Evolutionary conservation across 2,888 invertebrate species (phyloP).

Genomic region (Tinea pellionella): DNA sequence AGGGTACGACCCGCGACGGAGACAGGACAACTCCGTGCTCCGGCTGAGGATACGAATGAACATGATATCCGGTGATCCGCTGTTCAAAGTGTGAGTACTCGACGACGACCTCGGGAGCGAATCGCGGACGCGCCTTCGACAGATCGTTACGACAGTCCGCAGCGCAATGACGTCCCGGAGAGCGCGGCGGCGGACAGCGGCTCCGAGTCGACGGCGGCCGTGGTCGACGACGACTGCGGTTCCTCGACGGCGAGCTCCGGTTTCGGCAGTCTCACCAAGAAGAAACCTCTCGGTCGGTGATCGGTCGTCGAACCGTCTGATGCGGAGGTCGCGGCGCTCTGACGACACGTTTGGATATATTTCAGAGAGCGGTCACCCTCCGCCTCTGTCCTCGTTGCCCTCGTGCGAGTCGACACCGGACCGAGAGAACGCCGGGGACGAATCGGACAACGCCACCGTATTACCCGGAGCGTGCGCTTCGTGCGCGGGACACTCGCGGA

Average conservation of each 20-base stretch:
- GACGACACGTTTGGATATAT: conserved; percentile 13
- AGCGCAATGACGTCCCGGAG: conserved; percentile 49
- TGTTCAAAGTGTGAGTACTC: conserved; percentile 95
- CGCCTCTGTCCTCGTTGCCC: conserved; percentile 41
- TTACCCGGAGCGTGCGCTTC: neutral
- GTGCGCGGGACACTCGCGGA: conserved; percentile 69
- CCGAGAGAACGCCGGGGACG: conserved; percentile 35
- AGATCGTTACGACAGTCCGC: conserved; percentile 34
- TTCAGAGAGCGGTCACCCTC: conserved; percentile 33
- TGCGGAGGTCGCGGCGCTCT: neutral
- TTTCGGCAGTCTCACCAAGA: conserved; percentile 87
- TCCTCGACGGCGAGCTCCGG: conserved; percentile 86
- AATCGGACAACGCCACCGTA: conserved; percentile 38
- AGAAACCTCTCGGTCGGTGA: conserved; percentile 67
- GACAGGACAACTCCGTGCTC: conserved; percentile 97
- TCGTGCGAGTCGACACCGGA: conserved; percentile 50
- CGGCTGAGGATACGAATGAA: conserved; percentile 92
- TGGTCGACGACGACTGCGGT: conserved; percentile 69
- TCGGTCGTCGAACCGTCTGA: neutral
- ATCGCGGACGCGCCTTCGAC: too few relatives aligned
- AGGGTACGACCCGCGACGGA: conserved; percentile 92
- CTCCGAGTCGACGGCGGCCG: conserved; percentile 33
- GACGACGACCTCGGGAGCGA: too few relatives aligned
- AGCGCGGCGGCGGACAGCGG: conserved; percentile 38
- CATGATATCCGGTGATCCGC: conserved; percentile 94